Evolutionary conservation across 2,888 invertebrate genomes (phyloP).

Genomic region (Watsonalla binaria): DNA sequence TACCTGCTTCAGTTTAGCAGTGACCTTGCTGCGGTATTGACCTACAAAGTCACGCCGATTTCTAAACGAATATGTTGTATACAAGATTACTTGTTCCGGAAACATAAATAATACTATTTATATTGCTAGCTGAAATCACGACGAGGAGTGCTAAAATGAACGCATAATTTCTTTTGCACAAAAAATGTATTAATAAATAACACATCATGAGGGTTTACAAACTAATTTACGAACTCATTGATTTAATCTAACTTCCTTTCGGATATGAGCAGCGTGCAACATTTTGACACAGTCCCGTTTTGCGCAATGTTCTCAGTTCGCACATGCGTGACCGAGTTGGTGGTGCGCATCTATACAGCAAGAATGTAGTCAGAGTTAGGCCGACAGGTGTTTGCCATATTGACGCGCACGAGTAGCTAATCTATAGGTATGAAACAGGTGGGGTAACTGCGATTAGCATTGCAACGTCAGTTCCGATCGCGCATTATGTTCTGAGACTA

Average conservation of each 20-base stretch:
- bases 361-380: constrained; percentile 17
- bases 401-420: background rate
- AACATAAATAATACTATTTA: no score
- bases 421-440: constrained; percentile 23
- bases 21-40: no score
- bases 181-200: no score
- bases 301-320: background rate
- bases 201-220: no score
- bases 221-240: background rate
- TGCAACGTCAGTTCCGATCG: constrained; percentile 22
- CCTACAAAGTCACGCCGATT: no score
- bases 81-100: no score
- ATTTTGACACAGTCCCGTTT: background rate
- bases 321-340: constrained; percentile 23
- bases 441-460: constrained; percentile 28
- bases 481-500: background rate
- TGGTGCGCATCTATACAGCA: constrained; percentile 16
- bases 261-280: constrained; percentile 1
- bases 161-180: no score
- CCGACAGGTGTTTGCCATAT: background rate
- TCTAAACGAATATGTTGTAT: no score
- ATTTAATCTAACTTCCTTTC: constrained; percentile 1
- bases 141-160: no score
- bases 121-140: no score
- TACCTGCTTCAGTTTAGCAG: no score